Conservation (phyloP, 2,797 vertebrate species). For the Acipenser oxyrinchus region DNA sequence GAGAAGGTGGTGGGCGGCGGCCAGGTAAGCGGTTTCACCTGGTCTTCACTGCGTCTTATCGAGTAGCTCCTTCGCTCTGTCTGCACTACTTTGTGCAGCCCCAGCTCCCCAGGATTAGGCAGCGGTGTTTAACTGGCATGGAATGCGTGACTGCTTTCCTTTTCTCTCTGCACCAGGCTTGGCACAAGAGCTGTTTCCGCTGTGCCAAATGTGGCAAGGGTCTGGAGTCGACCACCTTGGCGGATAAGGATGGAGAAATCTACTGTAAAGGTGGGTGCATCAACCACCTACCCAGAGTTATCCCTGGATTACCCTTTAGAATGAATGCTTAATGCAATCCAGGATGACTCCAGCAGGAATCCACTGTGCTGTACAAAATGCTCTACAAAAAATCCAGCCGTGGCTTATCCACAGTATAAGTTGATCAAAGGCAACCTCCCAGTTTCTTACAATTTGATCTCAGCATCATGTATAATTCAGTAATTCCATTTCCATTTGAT, state of each 20-base stretch:
- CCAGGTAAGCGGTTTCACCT: slow-evolving; percentile 58
- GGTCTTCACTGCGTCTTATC: not conserved
- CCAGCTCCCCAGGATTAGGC: not conserved
- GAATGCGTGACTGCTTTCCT: not conserved
- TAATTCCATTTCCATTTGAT: too few species aligned
- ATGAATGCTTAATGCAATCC: not conserved
- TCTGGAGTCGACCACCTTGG: slow-evolving; percentile 87
- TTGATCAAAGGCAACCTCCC: not conserved
- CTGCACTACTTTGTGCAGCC: not conserved
- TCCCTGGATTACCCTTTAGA: not conserved
- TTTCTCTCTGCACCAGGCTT: slow-evolving; percentile 55
- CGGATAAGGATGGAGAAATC: slow-evolving; percentile 91
- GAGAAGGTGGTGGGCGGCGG: slow-evolving; percentile 90
- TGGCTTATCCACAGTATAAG: not conserved
- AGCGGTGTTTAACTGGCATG: too few species aligned
- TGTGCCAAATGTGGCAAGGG: slow-evolving; percentile 84
- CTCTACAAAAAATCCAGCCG: not conserved
- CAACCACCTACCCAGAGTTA: too few species aligned
- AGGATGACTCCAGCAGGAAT: not conserved
- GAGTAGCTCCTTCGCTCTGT: too few species aligned
- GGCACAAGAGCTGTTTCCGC: slow-evolving; percentile 91
- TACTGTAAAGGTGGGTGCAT: slow-evolving; percentile 70
- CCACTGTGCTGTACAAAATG: not conserved
- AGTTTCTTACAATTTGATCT: not conserved
- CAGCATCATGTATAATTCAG: not conserved